Conservation (phyloP, 2,113 vertebrate species). For the Paratilapia polleni region DNA sequence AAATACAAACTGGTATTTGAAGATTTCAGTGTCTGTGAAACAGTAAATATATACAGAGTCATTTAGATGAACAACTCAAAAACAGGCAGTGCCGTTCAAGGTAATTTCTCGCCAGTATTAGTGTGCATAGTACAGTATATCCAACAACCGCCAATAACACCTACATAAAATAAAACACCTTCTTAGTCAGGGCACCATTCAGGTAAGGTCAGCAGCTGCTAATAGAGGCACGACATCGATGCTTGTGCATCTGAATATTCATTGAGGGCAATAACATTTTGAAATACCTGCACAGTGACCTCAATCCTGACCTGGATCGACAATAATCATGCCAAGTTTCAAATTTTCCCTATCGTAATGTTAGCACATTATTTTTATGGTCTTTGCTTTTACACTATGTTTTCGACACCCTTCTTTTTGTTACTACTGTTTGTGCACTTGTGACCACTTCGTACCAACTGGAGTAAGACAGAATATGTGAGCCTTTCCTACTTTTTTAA, state of each 20-base stretch:
- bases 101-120: not conserved
- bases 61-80: not conserved
- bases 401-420: not conserved
- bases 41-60: not conserved
- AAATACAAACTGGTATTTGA: not conserved
- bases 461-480: not conserved
- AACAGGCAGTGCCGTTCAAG: not conserved
- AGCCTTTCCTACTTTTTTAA: not conserved
- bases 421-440: not conserved
- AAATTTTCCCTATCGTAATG: not conserved
- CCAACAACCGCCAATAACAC: not conserved
- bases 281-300: not conserved
- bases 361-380: not conserved
- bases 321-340: constrained; percentile 10
- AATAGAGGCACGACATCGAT: not conserved
- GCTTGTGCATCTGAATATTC: constrained; percentile 4
- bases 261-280: not conserved
- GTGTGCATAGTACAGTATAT: not conserved
- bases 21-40: not conserved
- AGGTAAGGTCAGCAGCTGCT: not conserved
- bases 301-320: not conserved
- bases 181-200: not conserved
- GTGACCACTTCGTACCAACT: not conserved
- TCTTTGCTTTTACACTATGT: not conserved
- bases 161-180: not conserved